Conservation (phyloP, 2,888 invertebrate genomes). For the Girardia tigrina region DNA sequence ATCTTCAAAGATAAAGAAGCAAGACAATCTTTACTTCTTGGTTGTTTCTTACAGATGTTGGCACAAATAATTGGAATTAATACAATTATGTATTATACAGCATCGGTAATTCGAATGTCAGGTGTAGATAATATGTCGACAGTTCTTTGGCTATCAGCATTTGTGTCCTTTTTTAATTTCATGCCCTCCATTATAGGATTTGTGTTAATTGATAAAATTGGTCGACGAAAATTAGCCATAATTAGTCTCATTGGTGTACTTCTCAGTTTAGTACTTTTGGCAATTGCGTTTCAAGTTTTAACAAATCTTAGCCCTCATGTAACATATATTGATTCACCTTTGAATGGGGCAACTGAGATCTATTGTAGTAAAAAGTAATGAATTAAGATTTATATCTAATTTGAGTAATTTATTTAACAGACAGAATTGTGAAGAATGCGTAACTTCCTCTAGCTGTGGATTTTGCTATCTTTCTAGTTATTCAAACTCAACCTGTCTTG, state of each 20-base stretch:
- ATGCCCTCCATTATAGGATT: slow-evolving; percentile 46
- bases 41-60: slow-evolving; percentile 53
- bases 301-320: too few relatives aligned
- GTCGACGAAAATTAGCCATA: slow-evolving; percentile 4
- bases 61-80: slow-evolving; percentile 55
- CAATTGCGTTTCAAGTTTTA: neutral
- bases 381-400: neutral
- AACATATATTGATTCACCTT: too few relatives aligned
- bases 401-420: neutral
- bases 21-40: slow-evolving; percentile 52
- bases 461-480: neutral
- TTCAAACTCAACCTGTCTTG: slow-evolving; percentile 39
- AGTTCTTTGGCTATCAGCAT: slow-evolving; percentile 48
- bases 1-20: neutral
- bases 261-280: slow-evolving; percentile 21
- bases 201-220: slow-evolving; percentile 44
- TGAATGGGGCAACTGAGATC: too few relatives aligned
- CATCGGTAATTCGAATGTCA: slow-evolving; percentile 48
- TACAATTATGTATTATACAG: slow-evolving; percentile 53
- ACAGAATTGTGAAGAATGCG: neutral
- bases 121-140: slow-evolving; percentile 43
- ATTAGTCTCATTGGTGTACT: slow-evolving; percentile 24
- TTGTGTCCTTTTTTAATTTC: slow-evolving; percentile 46
- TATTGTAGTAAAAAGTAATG: too few relatives aligned
- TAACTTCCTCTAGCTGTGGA: neutral